These are phyloP conservation scores for Brenthis ino DNA, from an alignment of 2,888 invertebrate genomes.

Conservation along the genomic window DNA sequence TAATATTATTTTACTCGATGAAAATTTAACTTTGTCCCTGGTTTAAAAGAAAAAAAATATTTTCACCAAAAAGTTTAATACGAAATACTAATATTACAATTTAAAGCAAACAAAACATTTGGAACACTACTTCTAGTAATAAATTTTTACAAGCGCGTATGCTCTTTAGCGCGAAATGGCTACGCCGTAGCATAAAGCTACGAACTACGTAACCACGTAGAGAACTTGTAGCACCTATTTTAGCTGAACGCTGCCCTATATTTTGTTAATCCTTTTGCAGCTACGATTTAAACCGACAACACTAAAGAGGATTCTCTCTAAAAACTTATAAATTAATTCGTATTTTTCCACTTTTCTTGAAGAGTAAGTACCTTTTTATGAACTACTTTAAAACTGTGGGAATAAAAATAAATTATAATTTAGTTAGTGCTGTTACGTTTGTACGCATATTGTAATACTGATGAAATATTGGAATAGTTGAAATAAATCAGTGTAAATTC, in stretches of 20 bases:
- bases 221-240: slow-evolving; percentile 39
- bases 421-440: too few relatives aligned
- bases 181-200: slow-evolving; percentile 40
- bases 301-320: slow-evolving; percentile 19
- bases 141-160: slow-evolving; percentile 45
- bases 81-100: slow-evolving; percentile 16
- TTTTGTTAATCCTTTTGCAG: slow-evolving; percentile 30
- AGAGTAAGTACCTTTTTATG: background rate
- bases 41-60: background rate
- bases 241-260: slow-evolving; percentile 32
- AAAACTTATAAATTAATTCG: slow-evolving; percentile 15
- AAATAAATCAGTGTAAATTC: too few relatives aligned
- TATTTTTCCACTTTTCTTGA: background rate
- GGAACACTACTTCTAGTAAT: slow-evolving; percentile 40
- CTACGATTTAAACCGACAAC: slow-evolving; percentile 27
- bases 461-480: too few relatives aligned
- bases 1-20: too few relatives aligned
- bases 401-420: too few relatives aligned
- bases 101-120: slow-evolving; percentile 27
- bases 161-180: slow-evolving; percentile 39
- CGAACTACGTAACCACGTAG: slow-evolving; percentile 43
- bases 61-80: slow-evolving; percentile 7
- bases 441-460: too few relatives aligned
- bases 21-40: too few relatives aligned
- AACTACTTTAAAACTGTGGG: too few relatives aligned